Evolutionary conservation across 1,140 invertebrate species (phyloP).

Genomic region (Nebria ingens): DNA sequence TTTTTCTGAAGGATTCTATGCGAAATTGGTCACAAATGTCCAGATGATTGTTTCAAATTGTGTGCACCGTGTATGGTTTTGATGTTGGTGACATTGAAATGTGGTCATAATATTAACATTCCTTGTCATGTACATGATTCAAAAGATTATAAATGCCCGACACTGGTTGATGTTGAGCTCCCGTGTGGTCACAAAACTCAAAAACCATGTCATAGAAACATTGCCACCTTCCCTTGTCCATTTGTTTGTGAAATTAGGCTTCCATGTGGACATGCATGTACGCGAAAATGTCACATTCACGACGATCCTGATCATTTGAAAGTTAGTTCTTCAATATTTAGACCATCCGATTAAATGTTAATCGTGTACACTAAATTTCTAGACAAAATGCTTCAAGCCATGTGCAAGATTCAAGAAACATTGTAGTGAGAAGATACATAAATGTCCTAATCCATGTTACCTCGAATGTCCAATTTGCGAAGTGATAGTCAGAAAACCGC

Average conservation of each 20-base stretch:
- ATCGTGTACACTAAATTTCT: slow-evolving; percentile 24
- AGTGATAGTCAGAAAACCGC: slow-evolving; percentile 35
- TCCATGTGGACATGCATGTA: slow-evolving; percentile 41
- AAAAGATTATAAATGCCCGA: slow-evolving; percentile 28
- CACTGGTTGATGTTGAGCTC: slow-evolving; percentile 28
- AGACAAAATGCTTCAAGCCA: slow-evolving; percentile 39
- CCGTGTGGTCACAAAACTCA: slow-evolving; percentile 38
- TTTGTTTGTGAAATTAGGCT: slow-evolving; percentile 32
- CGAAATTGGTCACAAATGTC: slow-evolving; percentile 36
- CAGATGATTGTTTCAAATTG: slow-evolving; percentile 34
- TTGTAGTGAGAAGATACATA: slow-evolving; percentile 34
- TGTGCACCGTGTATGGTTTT: slow-evolving; percentile 36
- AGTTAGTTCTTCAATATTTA: slow-evolving; percentile 23
- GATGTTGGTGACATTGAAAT: slow-evolving; percentile 34
- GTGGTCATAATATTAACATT: slow-evolving; percentile 35
- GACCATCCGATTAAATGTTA: slow-evolving; percentile 3
- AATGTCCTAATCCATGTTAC: slow-evolving; percentile 38
- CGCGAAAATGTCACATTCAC: slow-evolving; percentile 34
- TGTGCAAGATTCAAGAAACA: slow-evolving; percentile 35
- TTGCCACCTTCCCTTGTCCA: slow-evolving; percentile 30
- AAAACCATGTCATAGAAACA: slow-evolving; percentile 33
- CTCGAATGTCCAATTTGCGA: slow-evolving; percentile 40
- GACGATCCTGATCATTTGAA: slow-evolving; percentile 39
- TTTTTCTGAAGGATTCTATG: slow-evolving; percentile 33
- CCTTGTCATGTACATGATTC: slow-evolving; percentile 31